Evolutionary conservation across 2,888 invertebrate genomes (phyloP).

Genomic region (Synergus itoensis): DNA sequence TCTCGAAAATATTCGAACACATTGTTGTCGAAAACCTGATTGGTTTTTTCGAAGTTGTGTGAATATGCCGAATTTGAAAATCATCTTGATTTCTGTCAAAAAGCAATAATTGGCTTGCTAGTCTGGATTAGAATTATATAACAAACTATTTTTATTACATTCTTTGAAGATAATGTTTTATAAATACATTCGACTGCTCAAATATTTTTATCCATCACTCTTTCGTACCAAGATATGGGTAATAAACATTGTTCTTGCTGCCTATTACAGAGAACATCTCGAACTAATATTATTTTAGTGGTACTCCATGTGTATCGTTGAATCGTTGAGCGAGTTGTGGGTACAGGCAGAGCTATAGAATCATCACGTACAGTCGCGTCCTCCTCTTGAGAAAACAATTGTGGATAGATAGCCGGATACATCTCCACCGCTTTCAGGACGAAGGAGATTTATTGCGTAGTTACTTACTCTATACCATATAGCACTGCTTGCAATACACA

Average conservation of each 20-base stretch:
- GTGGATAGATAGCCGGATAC: slow-evolving; percentile 25
- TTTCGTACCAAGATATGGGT: background rate
- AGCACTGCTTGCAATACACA: background rate
- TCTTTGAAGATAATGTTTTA: background rate
- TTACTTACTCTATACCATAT: background rate
- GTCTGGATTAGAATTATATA: too few species aligned
- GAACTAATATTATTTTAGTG: slow-evolving; percentile 35
- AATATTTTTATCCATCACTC: background rate
- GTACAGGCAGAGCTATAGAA: background rate
- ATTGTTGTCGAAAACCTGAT: too few species aligned
- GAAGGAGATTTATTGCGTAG: slow-evolving; percentile 10
- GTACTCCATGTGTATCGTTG: slow-evolving; percentile 15
- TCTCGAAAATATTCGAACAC: too few species aligned
- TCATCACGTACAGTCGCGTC: slow-evolving; percentile 18
- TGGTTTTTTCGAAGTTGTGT: too few species aligned
- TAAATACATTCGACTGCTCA: background rate
- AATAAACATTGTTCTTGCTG: slow-evolving; percentile 1
- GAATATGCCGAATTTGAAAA: too few species aligned
- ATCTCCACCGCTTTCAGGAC: slow-evolving; percentile 7
- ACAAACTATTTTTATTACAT: background rate
- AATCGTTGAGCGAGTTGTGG: background rate
- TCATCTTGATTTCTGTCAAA: too few species aligned
- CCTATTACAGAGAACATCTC: slow-evolving; percentile 6
- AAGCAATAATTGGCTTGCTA: too few species aligned
- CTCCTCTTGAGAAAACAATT: slow-evolving; percentile 38